Percentiles rank a stretch among this genome's conserved stretches.
Evolutionary conservation across 2,888 invertebrate genomes (phyloP).

Genomic region (Plagodis pulveraria): DNA sequence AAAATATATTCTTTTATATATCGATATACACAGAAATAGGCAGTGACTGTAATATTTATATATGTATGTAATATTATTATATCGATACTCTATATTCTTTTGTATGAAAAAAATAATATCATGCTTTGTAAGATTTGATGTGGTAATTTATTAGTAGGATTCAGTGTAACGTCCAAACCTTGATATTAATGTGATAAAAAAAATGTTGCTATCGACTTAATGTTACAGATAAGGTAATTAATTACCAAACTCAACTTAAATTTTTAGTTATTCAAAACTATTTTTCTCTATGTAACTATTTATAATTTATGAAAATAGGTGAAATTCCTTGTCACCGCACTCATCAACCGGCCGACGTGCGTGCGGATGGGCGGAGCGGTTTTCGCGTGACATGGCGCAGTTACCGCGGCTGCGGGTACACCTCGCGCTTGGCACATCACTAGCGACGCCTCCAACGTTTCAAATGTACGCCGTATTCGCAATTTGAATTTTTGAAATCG

Average conservation of each 20-base stretch:
- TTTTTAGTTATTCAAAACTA: background rate
- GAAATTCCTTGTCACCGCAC: conserved; percentile 28
- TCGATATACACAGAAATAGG: too few relatives aligned
- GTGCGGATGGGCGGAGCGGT: conserved; percentile 78
- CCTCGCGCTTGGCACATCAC: conserved; percentile 77
- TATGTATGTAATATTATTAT: too few relatives aligned
- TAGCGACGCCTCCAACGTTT: conserved; percentile 69
- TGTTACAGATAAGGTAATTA: too few relatives aligned
- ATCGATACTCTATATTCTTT: too few relatives aligned
- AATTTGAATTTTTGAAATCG: conserved; percentile 24
- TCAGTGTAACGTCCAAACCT: too few relatives aligned
- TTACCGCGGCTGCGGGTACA: conserved; percentile 71
- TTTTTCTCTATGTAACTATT: background rate
- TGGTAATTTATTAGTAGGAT: too few relatives aligned
- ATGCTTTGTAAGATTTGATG: too few relatives aligned
- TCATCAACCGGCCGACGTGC: conserved; percentile 47
- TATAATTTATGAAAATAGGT: conserved; percentile 20
- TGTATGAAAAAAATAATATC: too few relatives aligned
- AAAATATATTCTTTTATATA: too few relatives aligned
- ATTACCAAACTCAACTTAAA: background rate
- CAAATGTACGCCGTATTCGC: conserved; percentile 26
- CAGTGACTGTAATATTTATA: too few relatives aligned
- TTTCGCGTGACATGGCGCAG: conserved; percentile 74
- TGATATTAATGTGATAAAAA: background rate
- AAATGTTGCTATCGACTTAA: too few relatives aligned